A percentile compares a stretch with the other conserved stretches of the same genome.
Conservation (phyloP, 2,113 vertebrate genomes). For the Archilochus colubris region DNA sequence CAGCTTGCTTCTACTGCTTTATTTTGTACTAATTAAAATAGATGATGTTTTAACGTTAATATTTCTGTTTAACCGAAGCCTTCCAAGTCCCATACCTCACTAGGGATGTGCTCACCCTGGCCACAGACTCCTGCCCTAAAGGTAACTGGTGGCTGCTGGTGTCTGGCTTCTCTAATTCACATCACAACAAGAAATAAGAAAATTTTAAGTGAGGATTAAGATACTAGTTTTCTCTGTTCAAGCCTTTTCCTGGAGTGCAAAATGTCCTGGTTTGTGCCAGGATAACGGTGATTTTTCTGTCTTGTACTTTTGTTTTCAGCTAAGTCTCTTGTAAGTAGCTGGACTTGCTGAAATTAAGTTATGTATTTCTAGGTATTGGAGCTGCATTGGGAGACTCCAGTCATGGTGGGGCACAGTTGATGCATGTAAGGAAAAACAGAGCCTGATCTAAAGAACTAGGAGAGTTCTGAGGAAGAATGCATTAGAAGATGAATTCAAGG, state of each 20-base stretch:
- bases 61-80: background rate
- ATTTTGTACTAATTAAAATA: background rate
- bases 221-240: background rate
- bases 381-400: background rate
- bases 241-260: background rate
- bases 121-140: background rate
- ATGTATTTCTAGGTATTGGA: background rate
- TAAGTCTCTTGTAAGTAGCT: no score
- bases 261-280: no score
- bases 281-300: no score
- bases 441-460: background rate
- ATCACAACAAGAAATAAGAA: background rate
- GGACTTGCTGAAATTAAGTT: background rate
- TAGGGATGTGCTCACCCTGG: accelerated
- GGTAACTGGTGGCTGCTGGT: no score
- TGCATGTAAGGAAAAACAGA: background rate
- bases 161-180: background rate
- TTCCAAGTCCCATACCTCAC: background rate
- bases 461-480: background rate
- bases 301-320: no score
- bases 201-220: background rate
- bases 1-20: background rate
- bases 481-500: background rate
- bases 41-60: background rate
- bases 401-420: background rate